Evolutionary conservation across 2,888 invertebrate genomes (phyloP).

Genomic region (Brenthis hecate): DNA sequence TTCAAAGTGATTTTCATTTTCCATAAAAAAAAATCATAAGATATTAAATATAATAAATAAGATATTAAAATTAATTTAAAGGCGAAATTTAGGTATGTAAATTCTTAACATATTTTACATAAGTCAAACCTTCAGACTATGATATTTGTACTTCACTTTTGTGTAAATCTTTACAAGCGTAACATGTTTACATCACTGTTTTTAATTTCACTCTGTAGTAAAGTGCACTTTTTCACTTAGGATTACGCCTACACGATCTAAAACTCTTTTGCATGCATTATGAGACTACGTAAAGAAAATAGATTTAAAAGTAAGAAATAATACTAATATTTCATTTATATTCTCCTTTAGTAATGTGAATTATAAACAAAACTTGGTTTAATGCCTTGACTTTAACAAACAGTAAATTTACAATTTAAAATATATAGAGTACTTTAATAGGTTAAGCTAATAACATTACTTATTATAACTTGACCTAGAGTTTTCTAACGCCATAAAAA

Average conservation of each 20-base stretch:
- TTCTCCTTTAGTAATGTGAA: background rate
- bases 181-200: constrained; percentile 25
- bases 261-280: constrained; percentile 23
- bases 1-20: no score
- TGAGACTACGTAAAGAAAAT: constrained; percentile 13
- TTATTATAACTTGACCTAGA: no score
- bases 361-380: no score
- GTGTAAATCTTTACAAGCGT: constrained; percentile 20
- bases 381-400: no score
- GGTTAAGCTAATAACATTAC: no score
- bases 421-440: no score
- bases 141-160: constrained; percentile 12
- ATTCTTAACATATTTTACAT: background rate
- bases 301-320: constrained; percentile 6
- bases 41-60: no score
- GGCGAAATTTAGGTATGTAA: background rate
- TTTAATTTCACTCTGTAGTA: constrained; percentile 23
- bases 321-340: constrained; percentile 11
- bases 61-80: no score
- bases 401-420: no score
- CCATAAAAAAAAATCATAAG: no score
- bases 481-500: no score
- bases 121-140: background rate
- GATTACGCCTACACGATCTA: constrained; percentile 23
- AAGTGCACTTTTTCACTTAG: constrained; percentile 24